phyloP scores from a whole-genome alignment of 1,140 invertebrate species.

The Gryllus bimaculatus region DNA sequence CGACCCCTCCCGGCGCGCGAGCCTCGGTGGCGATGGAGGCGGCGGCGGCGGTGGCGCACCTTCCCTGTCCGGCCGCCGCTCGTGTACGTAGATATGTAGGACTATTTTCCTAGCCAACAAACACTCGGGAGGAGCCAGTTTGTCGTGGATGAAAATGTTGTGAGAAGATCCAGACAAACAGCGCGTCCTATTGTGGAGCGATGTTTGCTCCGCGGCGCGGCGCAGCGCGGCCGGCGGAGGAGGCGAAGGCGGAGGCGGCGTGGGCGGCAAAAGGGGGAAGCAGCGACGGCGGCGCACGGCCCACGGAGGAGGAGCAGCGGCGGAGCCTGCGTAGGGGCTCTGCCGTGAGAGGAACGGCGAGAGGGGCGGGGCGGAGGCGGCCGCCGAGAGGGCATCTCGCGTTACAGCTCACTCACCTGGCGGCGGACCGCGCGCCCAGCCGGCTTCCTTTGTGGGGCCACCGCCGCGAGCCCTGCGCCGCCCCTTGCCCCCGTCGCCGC shows the following conservation, averaged over 20 bases:
- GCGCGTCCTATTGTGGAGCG: neutral
- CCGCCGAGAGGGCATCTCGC: neutral
- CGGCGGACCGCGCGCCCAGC: neutral
- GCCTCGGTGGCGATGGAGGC: no score
- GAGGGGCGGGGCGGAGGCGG: no score
- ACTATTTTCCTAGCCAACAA: neutral
- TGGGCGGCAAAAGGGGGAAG: no score
- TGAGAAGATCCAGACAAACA: neutral
- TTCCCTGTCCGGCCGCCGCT: no score
- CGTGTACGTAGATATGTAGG: neutral
- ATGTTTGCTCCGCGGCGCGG: neutral
- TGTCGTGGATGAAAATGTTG: neutral
- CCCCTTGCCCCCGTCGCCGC: neutral
- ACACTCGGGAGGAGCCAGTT: neutral
- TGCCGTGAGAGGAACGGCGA: no score
- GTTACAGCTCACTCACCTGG: constrained; percentile 2
- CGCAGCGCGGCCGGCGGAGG: neutral
- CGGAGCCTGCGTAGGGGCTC: neutral
- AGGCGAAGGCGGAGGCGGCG: no score
- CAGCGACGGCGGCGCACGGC: no score
- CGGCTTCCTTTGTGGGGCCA: neutral
- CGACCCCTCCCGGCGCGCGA: no score
- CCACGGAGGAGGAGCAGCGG: no score
- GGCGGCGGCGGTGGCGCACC: no score
- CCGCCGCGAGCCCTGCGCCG: no score